These are phyloP conservation scores for Siphonodentalium dalli DNA, from an alignment of 2,888 invertebrate species.

Conservation along the genomic window DNA sequence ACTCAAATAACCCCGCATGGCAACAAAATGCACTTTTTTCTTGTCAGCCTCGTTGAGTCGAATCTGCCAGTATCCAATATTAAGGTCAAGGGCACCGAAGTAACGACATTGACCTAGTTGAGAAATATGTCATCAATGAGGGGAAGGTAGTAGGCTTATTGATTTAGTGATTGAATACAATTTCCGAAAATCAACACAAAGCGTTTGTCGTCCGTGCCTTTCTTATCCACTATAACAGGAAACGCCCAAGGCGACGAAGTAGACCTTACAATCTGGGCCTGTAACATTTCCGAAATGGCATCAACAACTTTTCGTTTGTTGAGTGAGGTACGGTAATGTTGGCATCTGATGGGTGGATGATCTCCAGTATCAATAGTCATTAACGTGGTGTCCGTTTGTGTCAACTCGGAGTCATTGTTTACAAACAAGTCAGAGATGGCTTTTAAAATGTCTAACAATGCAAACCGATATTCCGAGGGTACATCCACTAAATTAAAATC, in stretches of 20 bases:
- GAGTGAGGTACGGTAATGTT: conserved; percentile 19
- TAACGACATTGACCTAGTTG: conserved; percentile 5
- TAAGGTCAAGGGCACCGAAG: conserved; percentile 11
- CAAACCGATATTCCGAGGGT: too few relatives aligned
- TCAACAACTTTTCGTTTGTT: conserved; percentile 26
- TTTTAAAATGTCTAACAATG: too few relatives aligned
- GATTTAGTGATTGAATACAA: too few relatives aligned
- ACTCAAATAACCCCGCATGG: conserved; percentile 22
- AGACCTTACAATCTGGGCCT: conserved; percentile 19
- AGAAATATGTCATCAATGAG: conserved; percentile 6
- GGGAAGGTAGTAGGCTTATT: background rate
- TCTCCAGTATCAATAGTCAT: conserved; percentile 27
- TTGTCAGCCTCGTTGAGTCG: conserved; percentile 14
- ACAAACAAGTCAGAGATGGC: conserved; percentile 23
- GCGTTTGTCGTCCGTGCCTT: too few relatives aligned
- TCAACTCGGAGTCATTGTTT: conserved; percentile 15
- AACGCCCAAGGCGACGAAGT: conserved; percentile 26
- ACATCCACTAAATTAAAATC: too few relatives aligned
- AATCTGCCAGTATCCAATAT: conserved; percentile 16
- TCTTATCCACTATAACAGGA: conserved; percentile 20
- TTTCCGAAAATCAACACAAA: conserved; percentile 14
- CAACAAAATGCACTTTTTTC: conserved; percentile 21
- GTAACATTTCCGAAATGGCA: conserved; percentile 29
- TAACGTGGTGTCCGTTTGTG: conserved; percentile 18
- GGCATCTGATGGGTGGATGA: conserved; percentile 17